A percentile compares a stretch with the other conserved stretches of the same genome.
Evolutionary conservation across 2,888 invertebrate species (phyloP).

Genomic region (Lepeophtheirus nordmannii): DNA sequence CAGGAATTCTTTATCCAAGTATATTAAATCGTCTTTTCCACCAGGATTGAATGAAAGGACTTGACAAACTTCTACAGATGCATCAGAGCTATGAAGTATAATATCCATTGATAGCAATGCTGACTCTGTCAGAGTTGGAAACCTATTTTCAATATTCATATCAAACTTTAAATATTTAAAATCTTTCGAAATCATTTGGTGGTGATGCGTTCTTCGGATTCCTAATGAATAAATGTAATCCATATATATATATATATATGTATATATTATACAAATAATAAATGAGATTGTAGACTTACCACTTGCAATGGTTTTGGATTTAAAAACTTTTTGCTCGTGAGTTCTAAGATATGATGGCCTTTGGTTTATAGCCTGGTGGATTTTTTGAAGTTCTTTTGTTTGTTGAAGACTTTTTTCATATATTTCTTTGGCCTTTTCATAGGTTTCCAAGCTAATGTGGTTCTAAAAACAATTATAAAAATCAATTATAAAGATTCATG

Average conservation of each 20-base stretch:
- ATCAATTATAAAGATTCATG: not conserved
- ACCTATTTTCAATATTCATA: not conserved
- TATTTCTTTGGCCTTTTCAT: not conserved
- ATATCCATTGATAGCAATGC: not conserved
- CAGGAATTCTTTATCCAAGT: not conserved
- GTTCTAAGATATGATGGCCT: not conserved
- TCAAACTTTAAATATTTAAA: not conserved
- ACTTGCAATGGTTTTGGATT: not conserved
- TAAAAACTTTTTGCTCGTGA: not conserved
- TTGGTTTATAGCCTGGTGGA: not conserved
- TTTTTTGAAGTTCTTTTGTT: not conserved
- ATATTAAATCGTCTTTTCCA: slow-evolving; percentile 1
- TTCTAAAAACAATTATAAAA: not conserved
- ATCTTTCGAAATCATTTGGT: not conserved
- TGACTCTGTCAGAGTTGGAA: not conserved
- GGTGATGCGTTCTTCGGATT: not conserved
- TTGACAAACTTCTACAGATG: not conserved
- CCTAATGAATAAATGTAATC: not conserved
- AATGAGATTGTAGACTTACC: not conserved
- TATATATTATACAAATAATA: not conserved
- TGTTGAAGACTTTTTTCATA: not conserved
- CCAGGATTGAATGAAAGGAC: not conserved
- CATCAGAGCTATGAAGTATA: not conserved
- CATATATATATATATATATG: too few species aligned
- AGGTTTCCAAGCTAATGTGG: not conserved